These are phyloP conservation scores for Pilophorus perplexus DNA, from an alignment of 2,888 invertebrate genomes.

Conservation along the genomic window DNA sequence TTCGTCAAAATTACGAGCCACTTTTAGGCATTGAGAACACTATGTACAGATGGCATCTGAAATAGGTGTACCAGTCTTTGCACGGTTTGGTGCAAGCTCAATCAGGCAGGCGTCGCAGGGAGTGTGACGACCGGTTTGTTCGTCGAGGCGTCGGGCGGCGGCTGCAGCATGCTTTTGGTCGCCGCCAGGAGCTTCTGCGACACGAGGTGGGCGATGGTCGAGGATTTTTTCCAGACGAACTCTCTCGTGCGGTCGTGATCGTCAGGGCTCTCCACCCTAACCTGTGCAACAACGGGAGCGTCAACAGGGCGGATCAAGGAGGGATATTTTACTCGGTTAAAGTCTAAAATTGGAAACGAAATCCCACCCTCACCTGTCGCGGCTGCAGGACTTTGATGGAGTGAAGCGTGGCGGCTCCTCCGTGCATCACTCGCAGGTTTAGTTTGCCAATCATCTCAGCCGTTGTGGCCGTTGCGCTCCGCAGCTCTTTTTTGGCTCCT, in stretches of 20 bases:
- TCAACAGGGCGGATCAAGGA: no score
- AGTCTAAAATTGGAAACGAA: not conserved
- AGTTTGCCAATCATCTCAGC: constrained; percentile 81
- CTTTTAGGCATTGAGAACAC: no score
- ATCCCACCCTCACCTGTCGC: constrained; percentile 65
- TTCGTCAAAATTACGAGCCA: no score
- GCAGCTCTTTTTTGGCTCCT: constrained; percentile 74
- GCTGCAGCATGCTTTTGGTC: constrained; percentile 61
- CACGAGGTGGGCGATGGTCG: constrained; percentile 79
- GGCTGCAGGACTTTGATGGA: constrained; percentile 82
- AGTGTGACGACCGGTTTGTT: not conserved
- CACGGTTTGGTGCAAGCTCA: no score
- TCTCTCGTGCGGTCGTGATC: constrained; percentile 81
- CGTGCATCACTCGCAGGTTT: constrained; percentile 71
- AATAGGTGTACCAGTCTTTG: no score
- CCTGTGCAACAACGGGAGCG: constrained; percentile 59
- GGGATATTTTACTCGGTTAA: no score
- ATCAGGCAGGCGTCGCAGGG: constrained; percentile 21
- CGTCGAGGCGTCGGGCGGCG: constrained; percentile 53
- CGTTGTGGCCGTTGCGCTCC: constrained; percentile 83
- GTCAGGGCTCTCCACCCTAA: constrained; percentile 72
- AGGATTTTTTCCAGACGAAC: constrained; percentile 78
- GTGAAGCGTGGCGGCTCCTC: constrained; percentile 77
- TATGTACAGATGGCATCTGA: no score
- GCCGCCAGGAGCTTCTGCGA: constrained; percentile 71